Conservation (phyloP, 2,797 vertebrate genomes). For the Cossypha heuglini region DNA sequence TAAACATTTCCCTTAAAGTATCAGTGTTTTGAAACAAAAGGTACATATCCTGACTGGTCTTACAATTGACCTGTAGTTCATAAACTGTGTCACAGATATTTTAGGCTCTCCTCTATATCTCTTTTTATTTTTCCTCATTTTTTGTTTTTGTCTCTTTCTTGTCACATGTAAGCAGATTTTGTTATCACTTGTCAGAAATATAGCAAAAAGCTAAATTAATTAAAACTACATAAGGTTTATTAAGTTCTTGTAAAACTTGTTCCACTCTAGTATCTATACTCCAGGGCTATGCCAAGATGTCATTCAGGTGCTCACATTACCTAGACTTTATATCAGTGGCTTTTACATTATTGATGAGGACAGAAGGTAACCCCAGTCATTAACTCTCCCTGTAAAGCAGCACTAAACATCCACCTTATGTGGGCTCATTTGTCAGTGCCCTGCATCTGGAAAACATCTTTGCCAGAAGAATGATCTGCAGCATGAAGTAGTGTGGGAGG, state of each 20-base stretch:
- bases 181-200: background rate
- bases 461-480: background rate
- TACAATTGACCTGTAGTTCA: background rate
- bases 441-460: conserved; percentile 63
- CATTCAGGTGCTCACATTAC: background rate
- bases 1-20: background rate
- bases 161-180: background rate
- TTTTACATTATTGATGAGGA: conserved; percentile 20
- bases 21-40: background rate
- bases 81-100: background rate
- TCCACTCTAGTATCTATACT: background rate
- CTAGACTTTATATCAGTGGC: background rate
- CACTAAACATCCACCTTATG: background rate
- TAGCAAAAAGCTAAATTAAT: background rate
- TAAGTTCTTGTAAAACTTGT: background rate
- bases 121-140: background rate
- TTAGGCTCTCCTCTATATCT: background rate
- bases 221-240: background rate
- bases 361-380: background rate
- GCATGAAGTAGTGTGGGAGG: conserved; percentile 36
- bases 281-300: background rate
- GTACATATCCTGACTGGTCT: background rate
- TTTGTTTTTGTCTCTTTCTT: background rate
- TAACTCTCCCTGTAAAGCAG: background rate
- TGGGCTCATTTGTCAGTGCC: conserved; percentile 29